Evolutionary conservation across 2,888 invertebrate genomes (phyloP).

Genomic region (Chalcis sispes): DNA sequence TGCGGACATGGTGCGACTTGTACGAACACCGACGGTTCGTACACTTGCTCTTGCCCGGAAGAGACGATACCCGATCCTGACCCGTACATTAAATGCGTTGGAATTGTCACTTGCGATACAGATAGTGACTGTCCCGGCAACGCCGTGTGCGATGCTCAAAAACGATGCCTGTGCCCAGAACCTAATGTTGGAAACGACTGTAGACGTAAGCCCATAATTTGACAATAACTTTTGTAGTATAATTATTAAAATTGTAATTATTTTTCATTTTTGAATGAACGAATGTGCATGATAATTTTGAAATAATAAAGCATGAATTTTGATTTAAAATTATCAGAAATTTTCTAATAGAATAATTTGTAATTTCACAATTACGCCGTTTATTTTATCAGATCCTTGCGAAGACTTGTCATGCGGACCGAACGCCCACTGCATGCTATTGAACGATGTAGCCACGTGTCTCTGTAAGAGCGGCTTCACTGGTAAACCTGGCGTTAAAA

Average conservation of each 20-base stretch:
- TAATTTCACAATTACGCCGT: slow-evolving; percentile 20
- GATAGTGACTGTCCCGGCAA: slow-evolving; percentile 93
- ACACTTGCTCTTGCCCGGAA: slow-evolving; percentile 88
- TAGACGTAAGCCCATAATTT: slow-evolving; percentile 83
- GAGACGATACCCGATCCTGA: slow-evolving; percentile 90
- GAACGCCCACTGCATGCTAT: slow-evolving; percentile 92
- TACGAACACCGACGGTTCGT: slow-evolving; percentile 86
- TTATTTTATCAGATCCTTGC: slow-evolving; percentile 94
- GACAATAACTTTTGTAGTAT: too few species aligned
- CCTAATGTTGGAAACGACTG: slow-evolving; percentile 95
- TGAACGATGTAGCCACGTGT: slow-evolving; percentile 89
- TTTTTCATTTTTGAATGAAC: too few species aligned
- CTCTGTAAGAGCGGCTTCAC: slow-evolving; percentile 89
- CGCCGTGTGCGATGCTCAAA: slow-evolving; percentile 87
- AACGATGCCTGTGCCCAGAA: slow-evolving; percentile 91
- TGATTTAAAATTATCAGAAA: too few species aligned
- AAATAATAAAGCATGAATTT: too few species aligned
- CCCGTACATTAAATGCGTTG: slow-evolving; percentile 87
- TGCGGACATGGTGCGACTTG: slow-evolving; percentile 91
- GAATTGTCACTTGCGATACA: slow-evolving; percentile 85
- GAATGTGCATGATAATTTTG: too few species aligned
- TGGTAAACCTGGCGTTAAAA: slow-evolving; percentile 80
- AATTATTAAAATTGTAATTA: too few species aligned
- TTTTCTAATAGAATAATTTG: not conserved
- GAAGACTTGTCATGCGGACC: slow-evolving; percentile 90